Base-by-base conservation (phyloP, 2,113 vertebrate species). In the Osmerus eperlanus region DNA sequence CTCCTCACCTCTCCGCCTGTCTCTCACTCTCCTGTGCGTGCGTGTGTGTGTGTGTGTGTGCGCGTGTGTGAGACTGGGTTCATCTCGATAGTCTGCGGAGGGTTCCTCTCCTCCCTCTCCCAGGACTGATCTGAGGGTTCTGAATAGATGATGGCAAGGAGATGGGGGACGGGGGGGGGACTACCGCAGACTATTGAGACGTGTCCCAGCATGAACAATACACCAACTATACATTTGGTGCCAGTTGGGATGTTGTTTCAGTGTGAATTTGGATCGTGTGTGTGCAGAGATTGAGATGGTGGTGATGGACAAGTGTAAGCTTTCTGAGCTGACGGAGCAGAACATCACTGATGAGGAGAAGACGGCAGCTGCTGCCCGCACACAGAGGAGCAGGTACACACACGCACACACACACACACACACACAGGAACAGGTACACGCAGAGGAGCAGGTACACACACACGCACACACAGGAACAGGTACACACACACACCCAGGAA, bases 291-390 rank as follows among this genome's bases (percentile, higher is more conserved):
- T 99, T 51, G 97, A 99, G 89, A 99, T 99, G 97, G 97, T 99
- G 74, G 96, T 99, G 79, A 99, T 99, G 96, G 97, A 99, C 81
- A 95, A 94, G 63, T 95, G 94, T 77, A 96, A 94, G 67, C 71
- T 92, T 55, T 84, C 92, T 2, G 73, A 92, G 0, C 83, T 96
- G 81, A 95, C 92, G 0, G 97, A 97, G 76, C 96, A 98, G 82
- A 99, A 99, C 81, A 98, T 95, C 76, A 99, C 97, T 0, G 97
- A 98, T 1, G 97, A 99, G 79, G 97, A 99, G 87, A 99, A 99
- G 86, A 97, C 94, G 0, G 96, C 95, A 0, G 96, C 95, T 1
- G 93, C 95, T 3, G 92, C 93, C 0, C 89, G 85, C 28, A 88
- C 90, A 4, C 87, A 91, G 78, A 94, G 91, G 91, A 96, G 87